A percentile compares a stretch with the other conserved stretches of the same genome.
Evolutionary conservation across 2,113 vertebrate genomes (phyloP).

Genomic region (Columba janthina): DNA sequence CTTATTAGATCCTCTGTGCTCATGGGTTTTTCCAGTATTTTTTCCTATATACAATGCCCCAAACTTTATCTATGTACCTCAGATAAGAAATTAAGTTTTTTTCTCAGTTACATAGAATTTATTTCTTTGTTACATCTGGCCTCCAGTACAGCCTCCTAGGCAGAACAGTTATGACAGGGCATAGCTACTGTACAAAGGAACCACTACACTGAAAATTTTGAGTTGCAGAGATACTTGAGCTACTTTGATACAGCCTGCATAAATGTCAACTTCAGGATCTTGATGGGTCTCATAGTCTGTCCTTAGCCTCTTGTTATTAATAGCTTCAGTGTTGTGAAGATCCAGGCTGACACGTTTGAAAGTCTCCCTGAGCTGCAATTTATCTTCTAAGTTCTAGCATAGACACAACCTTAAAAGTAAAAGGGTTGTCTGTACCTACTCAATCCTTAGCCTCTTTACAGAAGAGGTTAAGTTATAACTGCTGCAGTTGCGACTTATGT

Average conservation of each 20-base stretch:
- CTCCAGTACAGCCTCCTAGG: accelerated
- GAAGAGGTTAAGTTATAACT: background rate
- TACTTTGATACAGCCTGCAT: background rate
- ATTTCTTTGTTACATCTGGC: background rate
- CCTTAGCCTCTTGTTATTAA: background rate
- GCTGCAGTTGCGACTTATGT: background rate
- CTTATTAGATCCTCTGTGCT: background rate
- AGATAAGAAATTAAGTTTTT: background rate
- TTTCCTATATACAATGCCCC: background rate
- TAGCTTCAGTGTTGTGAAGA: background rate
- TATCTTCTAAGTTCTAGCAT: background rate
- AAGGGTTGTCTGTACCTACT: background rate
- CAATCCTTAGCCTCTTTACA: background rate
- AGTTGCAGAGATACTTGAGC: background rate
- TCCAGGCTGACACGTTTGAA: background rate
- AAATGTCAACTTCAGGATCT: background rate
- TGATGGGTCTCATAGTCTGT: accelerated
- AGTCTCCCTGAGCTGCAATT: background rate
- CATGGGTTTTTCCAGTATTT: background rate
- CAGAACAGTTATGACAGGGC: background rate
- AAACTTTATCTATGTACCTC: background rate
- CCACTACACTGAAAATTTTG: background rate
- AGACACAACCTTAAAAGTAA: background rate
- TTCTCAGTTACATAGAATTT: background rate
- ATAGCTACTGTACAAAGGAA: background rate